Conservation (phyloP, 2,797 vertebrate species). For the Taeniopygia guttata region DNA sequence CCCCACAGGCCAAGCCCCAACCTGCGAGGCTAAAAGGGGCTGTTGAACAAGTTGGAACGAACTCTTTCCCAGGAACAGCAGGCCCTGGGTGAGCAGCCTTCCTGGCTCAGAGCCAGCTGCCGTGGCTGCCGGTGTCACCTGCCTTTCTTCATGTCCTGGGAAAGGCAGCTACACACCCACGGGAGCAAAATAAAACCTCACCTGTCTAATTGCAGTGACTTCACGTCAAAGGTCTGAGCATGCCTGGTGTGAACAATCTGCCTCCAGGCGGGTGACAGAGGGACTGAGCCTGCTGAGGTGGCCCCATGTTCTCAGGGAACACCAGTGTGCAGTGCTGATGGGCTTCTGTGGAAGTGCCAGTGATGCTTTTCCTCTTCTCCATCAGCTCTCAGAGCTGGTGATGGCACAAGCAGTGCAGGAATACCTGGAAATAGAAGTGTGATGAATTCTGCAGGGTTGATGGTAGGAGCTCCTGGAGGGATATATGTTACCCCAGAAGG, state of each 20-base stretch:
- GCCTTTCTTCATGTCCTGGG: background rate
- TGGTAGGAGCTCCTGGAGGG: background rate
- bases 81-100: background rate
- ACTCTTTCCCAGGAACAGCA: background rate
- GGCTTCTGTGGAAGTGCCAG: background rate
- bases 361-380: background rate
- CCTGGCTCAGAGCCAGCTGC: background rate
- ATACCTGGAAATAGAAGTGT: background rate
- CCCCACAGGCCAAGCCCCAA: background rate
- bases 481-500: background rate
- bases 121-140: background rate
- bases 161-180: conserved; percentile 44
- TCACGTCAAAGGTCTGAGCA: background rate
- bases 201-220: conserved; percentile 17
- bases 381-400: background rate
- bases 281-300: background rate
- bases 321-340: accelerated
- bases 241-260: background rate
- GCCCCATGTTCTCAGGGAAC: background rate
- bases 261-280: background rate
- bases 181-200: background rate
- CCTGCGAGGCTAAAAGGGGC: background rate
- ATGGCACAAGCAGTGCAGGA: background rate
- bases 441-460: background rate
- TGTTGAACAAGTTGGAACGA: background rate